Evolutionary conservation across 2,888 invertebrate species (phyloP), one percentile per base, ranked within the genome.

Genomic region (Megalurothrips usitatus): DNA sequence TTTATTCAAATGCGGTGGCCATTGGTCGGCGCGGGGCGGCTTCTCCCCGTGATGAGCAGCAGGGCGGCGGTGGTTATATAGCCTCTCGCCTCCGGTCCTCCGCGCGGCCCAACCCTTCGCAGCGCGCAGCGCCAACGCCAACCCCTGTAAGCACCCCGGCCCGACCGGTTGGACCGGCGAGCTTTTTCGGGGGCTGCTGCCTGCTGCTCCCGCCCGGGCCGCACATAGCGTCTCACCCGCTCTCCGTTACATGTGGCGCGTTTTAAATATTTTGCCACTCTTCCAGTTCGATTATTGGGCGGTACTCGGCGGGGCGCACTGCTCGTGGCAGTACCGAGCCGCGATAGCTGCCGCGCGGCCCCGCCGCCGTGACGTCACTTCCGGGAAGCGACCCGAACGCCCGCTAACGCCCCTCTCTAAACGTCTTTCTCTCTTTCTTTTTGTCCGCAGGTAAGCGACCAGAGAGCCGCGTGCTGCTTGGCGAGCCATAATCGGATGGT

Each of bases 1-100:
- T 26, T 75, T 75, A 75, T 75, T 75, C 68, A 75, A 75, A 75
- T 26, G 68, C 26, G 68, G 68, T 75, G 68, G 26, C 68, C 68
- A 58, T 26, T 75, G 68, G 68, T 12, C 58, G 58, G 6, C 58
- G 14, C 58, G 52, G 52, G 14, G 14, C 34, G 34, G 58, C 58
- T 17, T 17, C 58, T 58, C 68, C 26, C 26, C 26, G n/a, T 75
- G 68, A 75, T 75, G 68, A 75, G 68, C 68, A 26, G 12, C 68
- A 26, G 58, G 14, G 4, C 19, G 58, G 17, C 17, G 58, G 68
- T 26, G 68, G 68, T 12, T 58, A 58, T 58, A 17, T 58, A 58
- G 58, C 68, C 68, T 75, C 68, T 75, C 11, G 58, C 58, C 58
- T 17, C 58, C 58, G 4, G 4, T n/a, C 58, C 68, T 75, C 26